A percentile compares a stretch with the other conserved stretches of the same genome.
Evolutionary conservation across 2,888 invertebrate species (phyloP).

Genomic region (Quadriops clusia): DNA sequence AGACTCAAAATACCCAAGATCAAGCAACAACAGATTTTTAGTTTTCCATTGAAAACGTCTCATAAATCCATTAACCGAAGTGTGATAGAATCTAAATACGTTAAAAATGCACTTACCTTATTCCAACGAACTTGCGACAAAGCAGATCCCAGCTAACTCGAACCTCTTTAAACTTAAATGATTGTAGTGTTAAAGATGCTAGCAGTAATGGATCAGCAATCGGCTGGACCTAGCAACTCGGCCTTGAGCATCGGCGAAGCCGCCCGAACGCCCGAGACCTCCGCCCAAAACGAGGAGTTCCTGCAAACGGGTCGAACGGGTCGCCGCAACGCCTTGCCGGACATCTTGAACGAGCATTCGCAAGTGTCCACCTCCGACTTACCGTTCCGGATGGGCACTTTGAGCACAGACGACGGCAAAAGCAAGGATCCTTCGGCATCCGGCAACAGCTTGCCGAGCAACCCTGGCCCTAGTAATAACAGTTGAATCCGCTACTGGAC

Average conservation of each 20-base stretch:
- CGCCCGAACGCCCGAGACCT: conserved; percentile 21
- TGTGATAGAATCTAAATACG: no score
- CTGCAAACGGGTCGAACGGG: conserved; percentile 77
- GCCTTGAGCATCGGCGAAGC: conserved; percentile 15
- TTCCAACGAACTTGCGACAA: no score
- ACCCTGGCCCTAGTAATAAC: conserved; percentile 24
- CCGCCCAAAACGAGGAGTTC: conserved; percentile 47
- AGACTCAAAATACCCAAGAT: no score
- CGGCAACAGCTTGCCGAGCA: no score
- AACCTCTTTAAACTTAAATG: no score
- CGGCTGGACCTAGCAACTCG: conserved; percentile 21
- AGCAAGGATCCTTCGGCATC: conserved; percentile 11
- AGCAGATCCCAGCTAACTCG: no score
- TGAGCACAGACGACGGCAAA: conserved; percentile 42
- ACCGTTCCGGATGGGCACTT: conserved; percentile 59
- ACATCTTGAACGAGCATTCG: conserved; percentile 65
- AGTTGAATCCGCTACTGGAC: conserved; percentile 17
- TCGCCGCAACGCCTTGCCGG: conserved; percentile 77
- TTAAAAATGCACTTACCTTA: no score
- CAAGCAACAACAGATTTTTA: no score
- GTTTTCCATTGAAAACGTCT: no score
- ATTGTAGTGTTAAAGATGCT: conserved; percentile 36
- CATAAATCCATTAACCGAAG: no score
- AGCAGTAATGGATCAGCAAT: conserved; percentile 35
- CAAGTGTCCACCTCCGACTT: conserved; percentile 64